phyloP scores from a whole-genome alignment of 1,140 invertebrate species.

The Drosophila suzukii region DNA sequence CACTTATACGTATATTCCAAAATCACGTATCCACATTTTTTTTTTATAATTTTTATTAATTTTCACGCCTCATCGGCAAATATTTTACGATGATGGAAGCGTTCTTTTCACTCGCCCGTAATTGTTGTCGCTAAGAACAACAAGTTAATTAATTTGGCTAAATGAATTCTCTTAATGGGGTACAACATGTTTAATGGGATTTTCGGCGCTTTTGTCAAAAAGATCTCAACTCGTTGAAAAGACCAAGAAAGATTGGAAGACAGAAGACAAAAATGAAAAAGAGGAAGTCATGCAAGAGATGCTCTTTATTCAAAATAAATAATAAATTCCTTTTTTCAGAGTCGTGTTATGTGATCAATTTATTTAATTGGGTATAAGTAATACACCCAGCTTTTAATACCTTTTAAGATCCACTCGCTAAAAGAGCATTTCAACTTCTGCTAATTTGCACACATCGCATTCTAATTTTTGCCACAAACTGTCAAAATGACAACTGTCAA shows the following conservation, averaged over 20 bases:
- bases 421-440: not conserved
- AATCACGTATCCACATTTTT: slow-evolving; percentile 5
- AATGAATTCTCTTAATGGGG: slow-evolving; percentile 76
- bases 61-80: slow-evolving; percentile 77
- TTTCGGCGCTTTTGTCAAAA: slow-evolving; percentile 71
- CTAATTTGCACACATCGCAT: slow-evolving; percentile 9
- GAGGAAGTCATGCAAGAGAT: not conserved
- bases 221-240: slow-evolving; percentile 16
- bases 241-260: not conserved
- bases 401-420: no score
- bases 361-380: no score
- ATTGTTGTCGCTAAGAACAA: slow-evolving; percentile 80
- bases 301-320: not conserved
- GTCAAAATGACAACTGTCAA: slow-evolving; percentile 76
- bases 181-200: slow-evolving; percentile 79
- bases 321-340: no score
- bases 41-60: slow-evolving; percentile 77
- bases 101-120: slow-evolving; percentile 77
- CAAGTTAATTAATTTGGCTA: slow-evolving; percentile 81
- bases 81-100: slow-evolving; percentile 80
- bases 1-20: slow-evolving; percentile 18
- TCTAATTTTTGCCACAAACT: slow-evolving; percentile 45
- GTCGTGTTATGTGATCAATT: no score
- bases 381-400: no score
- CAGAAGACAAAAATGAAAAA: no score